Evolutionary conservation across 2,113 vertebrate species (phyloP), one percentile per base, ranked within the genome.

Genomic region (Pimephales promelas): DNA sequence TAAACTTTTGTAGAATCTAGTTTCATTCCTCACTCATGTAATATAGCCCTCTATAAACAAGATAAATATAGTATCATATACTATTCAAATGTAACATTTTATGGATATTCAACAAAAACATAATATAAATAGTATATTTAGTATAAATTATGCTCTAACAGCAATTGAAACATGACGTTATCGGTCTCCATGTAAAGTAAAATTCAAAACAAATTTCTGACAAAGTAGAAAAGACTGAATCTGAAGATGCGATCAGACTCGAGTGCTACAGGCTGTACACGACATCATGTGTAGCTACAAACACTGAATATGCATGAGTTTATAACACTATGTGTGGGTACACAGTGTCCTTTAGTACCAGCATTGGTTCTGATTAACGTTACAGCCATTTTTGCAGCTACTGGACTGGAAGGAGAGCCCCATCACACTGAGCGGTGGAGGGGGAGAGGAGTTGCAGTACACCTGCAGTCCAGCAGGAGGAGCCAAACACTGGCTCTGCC

Each of bases 391-490:
- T 91, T 95, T 95, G 90, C 96, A 95, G 92, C 90, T 91, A 89
- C 76, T 93, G 89, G 95, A 92, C 81, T 95, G 94, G 88, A 94
- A 96, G 89, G 94, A 94, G 40, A 92, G 92, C 31, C 93, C 92
- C 47, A 95, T 90, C 92, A 96, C 82, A 86, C 93, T 86, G 62
- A 95, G 92, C 88, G 90, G 93, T 92, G 92, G 95, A 88, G 95
- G 94, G 74, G 95, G 92, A 86, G 93, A 93, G n/a, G 97, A 87
- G 78, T 93, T 97, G 94, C 96, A 98, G 94, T 97, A 98, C 49
- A 96, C 93, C 79, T 95, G 94, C 91, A 95, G 92, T 88, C 94
- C 95, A 87, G 92, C 92, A 90, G 94, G 90, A 87, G 94, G 90
- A 85, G 94, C 93, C 76, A 94, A 93, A 86, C 92, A 94, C 92